Evolutionary conservation across 2,797 vertebrate species (phyloP).

Genomic region (Pseudopleuronectes americanus): DNA sequence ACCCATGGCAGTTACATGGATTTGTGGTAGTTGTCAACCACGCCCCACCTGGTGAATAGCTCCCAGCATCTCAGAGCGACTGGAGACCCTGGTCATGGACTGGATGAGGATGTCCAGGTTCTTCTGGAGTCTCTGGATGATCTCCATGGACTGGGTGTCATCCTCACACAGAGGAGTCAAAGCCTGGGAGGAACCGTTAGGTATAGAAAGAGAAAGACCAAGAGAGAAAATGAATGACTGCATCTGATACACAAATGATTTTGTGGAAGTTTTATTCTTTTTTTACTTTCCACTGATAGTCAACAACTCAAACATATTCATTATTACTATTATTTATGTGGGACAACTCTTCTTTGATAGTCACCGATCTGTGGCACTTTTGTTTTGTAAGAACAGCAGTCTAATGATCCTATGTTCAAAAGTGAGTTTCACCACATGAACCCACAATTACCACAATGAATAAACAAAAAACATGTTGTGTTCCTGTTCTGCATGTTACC

Average conservation of each 20-base stretch:
- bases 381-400: no score
- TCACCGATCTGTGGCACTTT: no score
- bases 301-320: no score
- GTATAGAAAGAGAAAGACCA: neutral
- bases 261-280: neutral
- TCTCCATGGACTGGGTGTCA: slow-evolving; percentile 92
- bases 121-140: slow-evolving; percentile 93
- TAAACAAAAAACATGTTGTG: neutral
- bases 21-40: no score
- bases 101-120: slow-evolving; percentile 91
- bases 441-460: neutral
- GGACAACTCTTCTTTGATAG: no score
- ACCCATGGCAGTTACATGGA: neutral
- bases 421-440: no score
- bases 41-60: slow-evolving; percentile 93
- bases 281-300: no score
- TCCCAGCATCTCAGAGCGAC: slow-evolving; percentile 95
- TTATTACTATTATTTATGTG: no score
- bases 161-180: slow-evolving; percentile 91
- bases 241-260: neutral
- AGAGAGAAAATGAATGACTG: neutral
- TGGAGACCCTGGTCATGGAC: slow-evolving; percentile 91
- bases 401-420: no score
- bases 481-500: no score
- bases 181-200: slow-evolving; percentile 77